Conservation (phyloP, 2,888 invertebrate genomes). For the Xestoiulus laeticollis region DNA sequence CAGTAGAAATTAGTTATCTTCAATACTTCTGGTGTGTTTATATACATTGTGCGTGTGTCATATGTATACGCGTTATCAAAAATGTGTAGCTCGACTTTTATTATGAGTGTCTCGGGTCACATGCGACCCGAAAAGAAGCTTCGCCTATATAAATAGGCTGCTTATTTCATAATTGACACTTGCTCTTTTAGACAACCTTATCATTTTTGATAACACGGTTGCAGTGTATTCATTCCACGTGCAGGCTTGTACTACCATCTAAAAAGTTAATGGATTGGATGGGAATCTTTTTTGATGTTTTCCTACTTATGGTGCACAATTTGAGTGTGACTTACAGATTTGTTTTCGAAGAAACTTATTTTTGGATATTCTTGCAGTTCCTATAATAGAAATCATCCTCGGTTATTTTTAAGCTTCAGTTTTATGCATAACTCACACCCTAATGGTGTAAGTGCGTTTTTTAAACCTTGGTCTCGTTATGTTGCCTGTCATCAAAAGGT, state of each 20-base stretch:
- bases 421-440: neutral
- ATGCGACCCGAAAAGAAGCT: neutral
- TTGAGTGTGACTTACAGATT: neutral
- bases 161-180: slow-evolving; percentile 6
- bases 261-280: neutral
- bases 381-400: neutral
- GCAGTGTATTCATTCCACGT: neutral
- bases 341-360: neutral
- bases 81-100: neutral
- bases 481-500: neutral
- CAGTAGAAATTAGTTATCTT: neutral
- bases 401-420: neutral
- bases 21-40: neutral
- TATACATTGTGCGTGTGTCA: neutral
- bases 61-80: neutral
- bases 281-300: too few relatives aligned
- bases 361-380: neutral
- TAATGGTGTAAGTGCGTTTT: neutral
- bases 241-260: neutral
- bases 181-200: neutral
- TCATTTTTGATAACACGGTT: neutral
- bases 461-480: neutral
- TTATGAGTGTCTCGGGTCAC: neutral
- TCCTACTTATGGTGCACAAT: neutral
- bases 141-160: neutral